phyloP scores from a whole-genome alignment of 2,113 vertebrate genomes.

The Poeciliopsis prolifica region DNA sequence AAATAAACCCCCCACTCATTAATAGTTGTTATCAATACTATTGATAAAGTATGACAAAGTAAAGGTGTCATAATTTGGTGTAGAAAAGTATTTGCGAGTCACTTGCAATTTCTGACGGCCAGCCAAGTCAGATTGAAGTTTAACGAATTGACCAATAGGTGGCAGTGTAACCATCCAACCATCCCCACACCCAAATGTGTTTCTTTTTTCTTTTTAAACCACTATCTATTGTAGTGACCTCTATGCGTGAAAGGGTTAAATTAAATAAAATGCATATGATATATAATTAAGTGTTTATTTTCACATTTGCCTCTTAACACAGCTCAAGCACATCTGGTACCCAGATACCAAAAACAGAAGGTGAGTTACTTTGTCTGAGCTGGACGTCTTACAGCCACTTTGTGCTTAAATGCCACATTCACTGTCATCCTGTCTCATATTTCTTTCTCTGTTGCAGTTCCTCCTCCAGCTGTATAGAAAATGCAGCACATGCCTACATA shows the following conservation, averaged over 20 bases:
- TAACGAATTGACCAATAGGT: too few species aligned
- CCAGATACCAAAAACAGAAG: slow-evolving; percentile 77
- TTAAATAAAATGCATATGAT: background rate
- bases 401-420: background rate
- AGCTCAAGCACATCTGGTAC: slow-evolving; percentile 70
- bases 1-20: too few species aligned
- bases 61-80: too few species aligned
- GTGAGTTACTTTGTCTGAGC: slow-evolving; percentile 37
- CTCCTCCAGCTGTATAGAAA: slow-evolving; percentile 78
- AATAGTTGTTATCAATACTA: too few species aligned
- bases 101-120: too few species aligned
- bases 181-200: too few species aligned
- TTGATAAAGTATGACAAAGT: too few species aligned
- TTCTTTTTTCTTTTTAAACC: too few species aligned
- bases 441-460: slow-evolving; percentile 62
- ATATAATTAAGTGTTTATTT: slow-evolving; percentile 1
- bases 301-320: slow-evolving; percentile 2
- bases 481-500: background rate
- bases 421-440: background rate
- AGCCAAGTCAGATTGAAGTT: too few species aligned
- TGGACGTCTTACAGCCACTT: background rate
- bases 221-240: too few species aligned
- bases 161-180: too few species aligned
- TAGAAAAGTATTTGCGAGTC: too few species aligned
- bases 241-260: background rate